A percentile compares a stretch with the other conserved stretches of the same genome.
Conservation (phyloP, 2,797 vertebrate genomes). For the Sphenodon punctatus region DNA sequence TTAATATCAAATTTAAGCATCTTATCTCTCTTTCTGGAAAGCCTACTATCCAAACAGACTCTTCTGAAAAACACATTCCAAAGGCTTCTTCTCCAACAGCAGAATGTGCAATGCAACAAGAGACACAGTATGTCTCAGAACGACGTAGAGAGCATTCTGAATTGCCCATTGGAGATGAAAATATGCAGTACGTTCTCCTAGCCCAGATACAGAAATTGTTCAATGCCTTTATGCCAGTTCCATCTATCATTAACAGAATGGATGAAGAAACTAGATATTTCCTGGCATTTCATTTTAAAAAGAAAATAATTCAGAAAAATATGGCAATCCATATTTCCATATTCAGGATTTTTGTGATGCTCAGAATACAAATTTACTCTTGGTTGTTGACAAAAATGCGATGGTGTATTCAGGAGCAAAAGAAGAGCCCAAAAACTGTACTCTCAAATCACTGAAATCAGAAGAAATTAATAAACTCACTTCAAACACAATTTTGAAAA, state of each 20-base stretch:
- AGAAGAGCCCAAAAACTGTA: not conserved
- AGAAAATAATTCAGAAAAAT: not conserved
- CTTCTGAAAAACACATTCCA: not conserved
- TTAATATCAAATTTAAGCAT: not conserved
- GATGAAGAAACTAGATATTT: not conserved
- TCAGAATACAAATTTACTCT: no score
- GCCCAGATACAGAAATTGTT: not conserved
- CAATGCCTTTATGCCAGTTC: no score
- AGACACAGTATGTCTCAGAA: no score
- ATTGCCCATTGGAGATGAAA: not conserved
- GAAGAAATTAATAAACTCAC: not conserved
- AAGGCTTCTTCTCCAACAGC: no score
- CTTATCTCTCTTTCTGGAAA: not conserved
- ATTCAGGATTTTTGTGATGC: no score
- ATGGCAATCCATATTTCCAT: not conserved
- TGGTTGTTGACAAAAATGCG: not conserved
- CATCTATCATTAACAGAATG: not conserved
- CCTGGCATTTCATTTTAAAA: not conserved
- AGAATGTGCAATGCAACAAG: no score
- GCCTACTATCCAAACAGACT: no score
- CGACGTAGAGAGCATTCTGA: no score
- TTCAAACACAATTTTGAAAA: not conserved
- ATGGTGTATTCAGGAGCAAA: not conserved
- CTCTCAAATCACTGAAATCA: not conserved
- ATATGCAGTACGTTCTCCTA: rapidly evolving